A percentile compares a stretch with the other conserved stretches of the same genome.
Evolutionary conservation across 2,888 invertebrate species (phyloP).

Genomic region (Heteromurus nitidus): DNA sequence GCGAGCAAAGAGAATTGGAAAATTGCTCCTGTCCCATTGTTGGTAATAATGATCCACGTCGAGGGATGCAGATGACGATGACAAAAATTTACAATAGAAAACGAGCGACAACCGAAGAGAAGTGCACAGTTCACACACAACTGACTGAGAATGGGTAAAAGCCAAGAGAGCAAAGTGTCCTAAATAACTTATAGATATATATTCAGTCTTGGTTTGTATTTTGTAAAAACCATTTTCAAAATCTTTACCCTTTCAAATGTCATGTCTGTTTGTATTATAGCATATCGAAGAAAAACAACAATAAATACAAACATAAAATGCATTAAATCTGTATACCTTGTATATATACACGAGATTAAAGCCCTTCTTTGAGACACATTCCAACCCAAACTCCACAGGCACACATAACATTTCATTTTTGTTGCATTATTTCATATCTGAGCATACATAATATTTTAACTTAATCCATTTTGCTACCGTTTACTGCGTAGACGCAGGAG

Average conservation of each 20-base stretch:
- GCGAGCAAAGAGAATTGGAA: constrained; percentile 42
- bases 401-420: not conserved
- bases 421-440: not conserved
- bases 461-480: no score
- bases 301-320: no score
- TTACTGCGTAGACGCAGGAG: not conserved
- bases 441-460: not conserved
- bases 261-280: constrained; percentile 21
- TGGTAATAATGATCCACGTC: not conserved
- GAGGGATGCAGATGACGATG: constrained; percentile 5
- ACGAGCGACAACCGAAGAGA: constrained; percentile 26
- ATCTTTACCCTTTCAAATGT: constrained; percentile 58
- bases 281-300: constrained; percentile 2
- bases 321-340: no score
- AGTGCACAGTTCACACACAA: not conserved
- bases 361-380: no score
- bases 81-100: constrained; percentile 40
- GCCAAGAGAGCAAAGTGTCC: constrained; percentile 43
- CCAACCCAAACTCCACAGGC: no score
- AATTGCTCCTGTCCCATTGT: constrained; percentile 31
- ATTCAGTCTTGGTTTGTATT: constrained; percentile 16
- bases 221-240: constrained; percentile 40
- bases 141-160: no score
- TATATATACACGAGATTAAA: no score
- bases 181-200: constrained; percentile 52